phyloP scores from a whole-genome alignment of 1,140 invertebrate species.

The Meloidogyne exigua region DNA sequence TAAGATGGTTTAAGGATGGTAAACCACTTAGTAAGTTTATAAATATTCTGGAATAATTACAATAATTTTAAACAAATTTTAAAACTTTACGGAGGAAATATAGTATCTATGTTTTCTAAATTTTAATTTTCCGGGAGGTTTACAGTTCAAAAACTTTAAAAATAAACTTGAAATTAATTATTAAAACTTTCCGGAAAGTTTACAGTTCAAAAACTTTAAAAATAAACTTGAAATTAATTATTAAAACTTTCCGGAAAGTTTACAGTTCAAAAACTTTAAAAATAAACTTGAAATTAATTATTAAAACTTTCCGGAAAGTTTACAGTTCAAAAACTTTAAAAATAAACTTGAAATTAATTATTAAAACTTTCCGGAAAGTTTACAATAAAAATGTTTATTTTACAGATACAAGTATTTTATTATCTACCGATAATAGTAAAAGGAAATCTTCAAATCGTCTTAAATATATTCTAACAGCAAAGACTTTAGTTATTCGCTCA shows the following conservation, averaged over 20 bases:
- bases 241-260: not conserved
- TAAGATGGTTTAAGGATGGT: constrained; percentile 27
- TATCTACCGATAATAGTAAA: not conserved
- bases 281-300: no score
- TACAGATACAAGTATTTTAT: not conserved
- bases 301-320: not conserved
- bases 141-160: no score
- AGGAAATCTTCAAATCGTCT: not conserved
- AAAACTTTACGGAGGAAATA: not conserved
- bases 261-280: no score
- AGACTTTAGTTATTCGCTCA: not conserved
- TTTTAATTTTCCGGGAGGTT: not conserved
- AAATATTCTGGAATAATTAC: not conserved
- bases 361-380: not conserved
- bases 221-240: no score
- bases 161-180: no score
- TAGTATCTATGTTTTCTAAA: not conserved
- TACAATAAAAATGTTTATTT: not conserved
- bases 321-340: no score
- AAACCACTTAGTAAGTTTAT: constrained; percentile 22
- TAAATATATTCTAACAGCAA: constrained; percentile 9
- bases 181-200: not conserved
- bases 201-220: no score
- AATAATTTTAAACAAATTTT: not conserved
- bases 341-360: no score